A percentile compares a stretch with the other conserved stretches of the same genome.
Conservation (phyloP, 1,140 invertebrate species). For the Pseudachorutes palmiensis region DNA sequence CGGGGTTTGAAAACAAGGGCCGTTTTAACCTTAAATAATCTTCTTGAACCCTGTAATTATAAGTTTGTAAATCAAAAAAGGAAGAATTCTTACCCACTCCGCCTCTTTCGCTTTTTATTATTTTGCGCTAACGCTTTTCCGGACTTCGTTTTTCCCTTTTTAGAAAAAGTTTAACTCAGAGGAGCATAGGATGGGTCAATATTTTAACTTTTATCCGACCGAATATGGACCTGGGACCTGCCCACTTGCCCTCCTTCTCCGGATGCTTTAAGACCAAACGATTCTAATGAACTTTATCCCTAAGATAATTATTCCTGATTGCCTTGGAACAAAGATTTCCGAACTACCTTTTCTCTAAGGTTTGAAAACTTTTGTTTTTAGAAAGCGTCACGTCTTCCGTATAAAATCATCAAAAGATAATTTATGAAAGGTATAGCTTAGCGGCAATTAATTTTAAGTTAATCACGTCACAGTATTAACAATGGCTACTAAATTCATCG, state of each 20-base stretch:
- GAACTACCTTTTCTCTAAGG: not conserved
- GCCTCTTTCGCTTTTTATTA: slow-evolving; percentile 6
- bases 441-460: no score
- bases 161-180: not conserved
- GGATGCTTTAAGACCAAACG: not conserved
- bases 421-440: no score
- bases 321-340: not conserved
- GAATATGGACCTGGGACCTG: not conserved
- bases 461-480: no score
- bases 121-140: slow-evolving; percentile 5
- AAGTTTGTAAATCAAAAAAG: slow-evolving; percentile 7
- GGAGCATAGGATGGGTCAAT: not conserved
- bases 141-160: not conserved
- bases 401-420: no score
- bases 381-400: no score
- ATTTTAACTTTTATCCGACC: slow-evolving; percentile 8
- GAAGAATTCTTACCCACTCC: slow-evolving; percentile 3
- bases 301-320: slow-evolving; percentile 8
- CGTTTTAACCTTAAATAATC: not conserved
- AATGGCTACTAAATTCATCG: no score
- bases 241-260: not conserved
- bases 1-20: slow-evolving; percentile 2
- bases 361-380: no score
- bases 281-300: slow-evolving; percentile 13
- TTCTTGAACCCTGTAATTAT: slow-evolving; percentile 7